Evolutionary conservation across 2,797 vertebrate genomes (phyloP).

Genomic region (Microcaecilia unicolor): DNA sequence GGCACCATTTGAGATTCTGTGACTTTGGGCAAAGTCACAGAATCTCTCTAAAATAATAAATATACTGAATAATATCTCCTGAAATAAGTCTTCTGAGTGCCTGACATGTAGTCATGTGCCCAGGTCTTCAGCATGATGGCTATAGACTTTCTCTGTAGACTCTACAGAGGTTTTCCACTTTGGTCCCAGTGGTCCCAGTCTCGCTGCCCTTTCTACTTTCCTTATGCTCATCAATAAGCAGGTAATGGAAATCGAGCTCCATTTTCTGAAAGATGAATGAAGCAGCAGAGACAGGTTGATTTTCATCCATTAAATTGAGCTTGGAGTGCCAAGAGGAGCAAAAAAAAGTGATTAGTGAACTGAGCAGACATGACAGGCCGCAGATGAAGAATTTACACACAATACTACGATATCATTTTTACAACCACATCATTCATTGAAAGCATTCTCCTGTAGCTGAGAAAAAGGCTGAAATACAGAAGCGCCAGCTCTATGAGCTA

Average conservation of each 20-base stretch:
- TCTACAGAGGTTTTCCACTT: no score
- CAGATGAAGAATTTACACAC: conserved; percentile 29
- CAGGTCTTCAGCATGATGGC: no score
- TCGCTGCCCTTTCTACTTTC: conserved; percentile 16
- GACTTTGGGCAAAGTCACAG: no score
- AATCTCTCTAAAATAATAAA: no score
- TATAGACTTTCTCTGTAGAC: no score
- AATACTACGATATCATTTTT: conserved; percentile 19
- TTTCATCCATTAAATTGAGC: conserved; percentile 42
- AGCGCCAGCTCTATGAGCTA: no score
- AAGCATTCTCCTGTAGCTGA: not conserved
- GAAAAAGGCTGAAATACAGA: no score
- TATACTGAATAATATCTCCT: no score
- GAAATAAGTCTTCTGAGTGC: no score
- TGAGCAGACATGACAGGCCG: conserved; percentile 31
- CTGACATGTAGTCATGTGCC: no score
- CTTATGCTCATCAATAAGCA: conserved; percentile 33
- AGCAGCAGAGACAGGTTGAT: conserved; percentile 38
- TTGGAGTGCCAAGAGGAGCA: conserved; percentile 15
- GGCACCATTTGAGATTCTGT: no score
- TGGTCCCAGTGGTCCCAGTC: no score
- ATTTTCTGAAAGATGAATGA: conserved; percentile 42
- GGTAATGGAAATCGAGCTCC: conserved; percentile 43
- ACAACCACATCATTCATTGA: conserved; percentile 7
- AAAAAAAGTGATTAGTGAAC: conserved; percentile 28